Conservation (phyloP, 2,113 vertebrate genomes). For the Lampris megalopsis region DNA sequence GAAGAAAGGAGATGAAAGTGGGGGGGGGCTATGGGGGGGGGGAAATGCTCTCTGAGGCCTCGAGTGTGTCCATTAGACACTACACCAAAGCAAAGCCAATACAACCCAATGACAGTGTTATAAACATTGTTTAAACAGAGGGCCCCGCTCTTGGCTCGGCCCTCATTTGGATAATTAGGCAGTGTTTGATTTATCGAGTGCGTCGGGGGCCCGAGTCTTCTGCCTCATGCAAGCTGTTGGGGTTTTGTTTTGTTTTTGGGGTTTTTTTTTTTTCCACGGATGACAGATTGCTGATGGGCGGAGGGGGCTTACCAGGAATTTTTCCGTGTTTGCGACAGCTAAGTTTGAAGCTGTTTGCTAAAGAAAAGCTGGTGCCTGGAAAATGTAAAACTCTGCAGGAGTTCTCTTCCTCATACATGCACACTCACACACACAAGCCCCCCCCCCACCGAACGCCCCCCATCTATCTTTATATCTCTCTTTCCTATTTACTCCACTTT, state of each 20-base stretch:
- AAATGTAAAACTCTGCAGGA: slow-evolving; percentile 20
- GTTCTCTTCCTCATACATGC: neutral
- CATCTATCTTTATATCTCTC: neutral
- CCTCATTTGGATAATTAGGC: slow-evolving; percentile 38
- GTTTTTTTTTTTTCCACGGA: slow-evolving; percentile 2
- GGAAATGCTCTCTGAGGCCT: neutral
- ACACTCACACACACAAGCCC: neutral
- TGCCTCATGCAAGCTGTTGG: slow-evolving; percentile 23
- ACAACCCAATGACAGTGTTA: neutral
- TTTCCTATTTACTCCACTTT: neutral
- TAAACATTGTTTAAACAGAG: slow-evolving; percentile 36
- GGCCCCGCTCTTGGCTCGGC: slow-evolving; percentile 6
- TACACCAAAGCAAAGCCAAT: neutral
- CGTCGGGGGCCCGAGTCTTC: slow-evolving; percentile 23
- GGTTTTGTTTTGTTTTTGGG: slow-evolving; percentile 32
- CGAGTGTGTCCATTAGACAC: too few species aligned
- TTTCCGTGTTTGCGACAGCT: slow-evolving; percentile 41
- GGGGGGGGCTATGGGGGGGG: neutral
- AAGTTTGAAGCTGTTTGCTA: slow-evolving; percentile 23
- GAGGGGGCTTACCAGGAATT: slow-evolving; percentile 29
- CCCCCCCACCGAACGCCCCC: too few species aligned
- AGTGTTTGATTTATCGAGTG: slow-evolving; percentile 38
- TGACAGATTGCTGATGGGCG: slow-evolving; percentile 49
- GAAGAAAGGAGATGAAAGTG: neutral
- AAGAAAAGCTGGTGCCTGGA: slow-evolving; percentile 22